Base-by-base conservation (phyloP, 35 echinoderm and acorn worm genomes). In the Lytechinus pictus region DNA sequence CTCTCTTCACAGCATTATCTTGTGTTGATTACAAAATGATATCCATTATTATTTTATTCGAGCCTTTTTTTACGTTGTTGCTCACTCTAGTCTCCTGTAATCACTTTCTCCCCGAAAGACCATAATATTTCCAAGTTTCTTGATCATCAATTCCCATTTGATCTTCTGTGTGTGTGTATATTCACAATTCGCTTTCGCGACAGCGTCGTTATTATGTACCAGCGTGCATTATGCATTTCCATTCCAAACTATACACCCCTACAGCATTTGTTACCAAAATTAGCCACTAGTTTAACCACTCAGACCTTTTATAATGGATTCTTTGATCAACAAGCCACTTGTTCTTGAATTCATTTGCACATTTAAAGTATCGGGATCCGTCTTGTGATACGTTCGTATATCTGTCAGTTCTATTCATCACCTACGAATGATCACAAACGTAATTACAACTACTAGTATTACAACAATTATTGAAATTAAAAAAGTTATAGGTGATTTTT, bases 161-260 rank as follows among this genome's bases (percentile, higher is more conserved):
- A 19, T 79, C 19, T n/a, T 79, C 6, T 79, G 66, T 79, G 66
- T 79, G 14, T 79, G 66, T n/a, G 66, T n/a, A 19, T 71, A 24
- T 14, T 79, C 66, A 79, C 66, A 16, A 79, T 79, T 79, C 16
- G 66, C 16, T 16, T 79, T 4, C 66, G n/a, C 66, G 66, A 8
- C n/a, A 24, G 66, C 66, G 66, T 79, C n/a, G 66, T 54, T 27
- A 8, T 90, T 90, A 9, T 54, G 88, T 90, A 90, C 28, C 16
- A 8, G 88, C 88, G 88, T 90, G 88, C 88, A 90, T 90, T 52
- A 90, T 90, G 88, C 88, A 90, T 90, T 90, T 54, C 27, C 88
- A 90, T 90, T 90, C 29, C 88, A 90, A 90, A 90, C 33, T 52
- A 44, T 52, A 90, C 88, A 90, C 88, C 88, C 88, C 88, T 90